phyloP scores from a whole-genome alignment of 2,888 invertebrate genomes.

The Hydropsyche betteni region DNA sequence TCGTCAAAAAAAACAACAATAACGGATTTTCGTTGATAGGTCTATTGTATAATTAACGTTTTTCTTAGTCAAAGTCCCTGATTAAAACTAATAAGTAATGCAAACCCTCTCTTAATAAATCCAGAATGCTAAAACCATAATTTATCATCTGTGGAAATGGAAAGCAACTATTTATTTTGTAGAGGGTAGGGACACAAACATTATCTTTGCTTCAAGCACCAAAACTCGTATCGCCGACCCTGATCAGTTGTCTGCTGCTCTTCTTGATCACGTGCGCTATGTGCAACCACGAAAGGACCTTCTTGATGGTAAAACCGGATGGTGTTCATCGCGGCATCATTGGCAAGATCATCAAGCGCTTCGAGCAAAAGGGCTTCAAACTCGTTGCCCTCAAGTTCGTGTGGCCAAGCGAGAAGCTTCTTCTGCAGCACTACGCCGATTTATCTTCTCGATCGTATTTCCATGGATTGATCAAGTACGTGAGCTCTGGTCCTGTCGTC shows the following conservation, averaged over 20 bases:
- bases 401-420: conserved; percentile 84
- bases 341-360: conserved; percentile 94
- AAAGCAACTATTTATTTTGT: too few relatives aligned
- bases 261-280: conserved; percentile 70
- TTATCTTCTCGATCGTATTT: conserved; percentile 91
- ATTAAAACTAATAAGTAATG: too few relatives aligned
- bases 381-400: conserved; percentile 94
- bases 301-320: conserved; percentile 98
- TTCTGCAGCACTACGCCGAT: conserved; percentile 95
- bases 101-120: too few relatives aligned
- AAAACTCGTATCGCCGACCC: conserved; percentile 53
- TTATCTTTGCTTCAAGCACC: conserved; percentile 1
- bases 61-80: too few relatives aligned
- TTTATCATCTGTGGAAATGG: too few relatives aligned
- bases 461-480: conserved; percentile 91
- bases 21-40: too few relatives aligned
- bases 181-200: too few relatives aligned
- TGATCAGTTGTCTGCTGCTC: conserved; percentile 69
- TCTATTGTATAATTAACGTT: too few relatives aligned
- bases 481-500: conserved; percentile 94
- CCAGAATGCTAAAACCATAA: too few relatives aligned
- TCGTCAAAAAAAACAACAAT: too few relatives aligned
- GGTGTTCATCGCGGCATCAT: conserved; percentile 97
- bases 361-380: conserved; percentile 97
- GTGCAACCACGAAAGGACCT: conserved; percentile 90